Base-by-base conservation (phyloP, 2,888 invertebrate genomes). In the Ornithoptera priamus region DNA sequence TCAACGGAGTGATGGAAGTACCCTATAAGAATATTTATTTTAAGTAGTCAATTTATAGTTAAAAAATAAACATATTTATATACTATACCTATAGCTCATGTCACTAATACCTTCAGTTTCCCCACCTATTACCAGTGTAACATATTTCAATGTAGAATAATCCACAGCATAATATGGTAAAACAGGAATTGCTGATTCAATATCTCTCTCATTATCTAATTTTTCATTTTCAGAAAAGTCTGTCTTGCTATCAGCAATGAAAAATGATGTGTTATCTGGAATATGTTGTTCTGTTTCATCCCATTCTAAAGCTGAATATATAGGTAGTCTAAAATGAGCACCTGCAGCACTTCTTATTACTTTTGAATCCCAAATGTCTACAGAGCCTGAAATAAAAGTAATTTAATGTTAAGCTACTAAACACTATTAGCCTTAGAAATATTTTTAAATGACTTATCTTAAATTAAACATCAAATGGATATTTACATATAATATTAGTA, bases 281-380 rank as follows among this genome's bases (percentile, higher is more conserved):
- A 93, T 81, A 12, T 95, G 81, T 56, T 87, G 85, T 10, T 85
- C 75, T 42, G 97, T 90, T 1, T 95, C 88, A 5, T 93, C 82
- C 97, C 97, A 97, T 0, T 92, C 90, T 63, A 95, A 79, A 71
- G 95, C 94, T 70, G 91, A 89, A n/a, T 90, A 81, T 69, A 98
- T 94, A 18, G 95, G 94, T 12, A 97, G 78, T 67, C 95, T 94
- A 81, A 98, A 98, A 83, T 98, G 98, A 5, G 97, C 96, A 1
- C 98, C 98, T 72, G 96, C 94, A 7, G 95, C 97, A 75, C 96
- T 95, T 77, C 98, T 93, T 46, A 98, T 85, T 0, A 98, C 97
- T 93, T 98, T 99, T 0, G 95, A 90, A 72, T 97, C 96, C 98
- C 98, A 99, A 0, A 96, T 90, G 89, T 98, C 97, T 1, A 96